These are phyloP conservation scores for Chromobotia macracanthus DNA, from an alignment of 2,797 vertebrate species.

Conservation along the genomic window DNA sequence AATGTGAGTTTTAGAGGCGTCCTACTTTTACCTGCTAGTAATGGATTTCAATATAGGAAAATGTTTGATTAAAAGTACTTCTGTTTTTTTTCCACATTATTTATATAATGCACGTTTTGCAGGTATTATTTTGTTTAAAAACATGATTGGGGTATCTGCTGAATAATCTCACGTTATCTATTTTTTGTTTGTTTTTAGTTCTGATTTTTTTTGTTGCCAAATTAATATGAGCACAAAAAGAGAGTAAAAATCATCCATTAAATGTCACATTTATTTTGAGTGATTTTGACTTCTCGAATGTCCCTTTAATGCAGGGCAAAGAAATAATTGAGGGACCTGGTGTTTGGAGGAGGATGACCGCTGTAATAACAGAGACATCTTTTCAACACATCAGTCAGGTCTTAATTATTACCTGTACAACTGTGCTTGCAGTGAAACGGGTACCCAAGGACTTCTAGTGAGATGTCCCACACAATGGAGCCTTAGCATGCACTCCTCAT, in stretches of 20 bases:
- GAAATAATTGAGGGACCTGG: constrained; percentile 42
- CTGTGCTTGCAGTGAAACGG: constrained; percentile 34
- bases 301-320: constrained; percentile 30
- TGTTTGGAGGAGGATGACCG: constrained; percentile 36
- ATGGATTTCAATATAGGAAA: neutral
- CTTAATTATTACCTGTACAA: constrained; percentile 63
- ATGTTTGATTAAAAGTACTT: neutral
- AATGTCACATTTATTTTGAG: constrained; percentile 23
- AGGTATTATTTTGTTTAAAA: neutral
- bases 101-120: neutral
- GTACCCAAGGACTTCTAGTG: constrained; percentile 36
- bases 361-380: constrained; percentile 57
- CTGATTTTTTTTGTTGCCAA: constrained; percentile 14
- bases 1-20: constrained; percentile 23
- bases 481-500: constrained; percentile 47
- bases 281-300: constrained; percentile 44
- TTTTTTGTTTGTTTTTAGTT: constrained; percentile 10
- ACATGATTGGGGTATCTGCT: neutral
- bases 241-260: constrained; percentile 34
- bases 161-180: neutral
- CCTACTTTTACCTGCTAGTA: neutral
- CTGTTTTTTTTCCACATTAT: neutral
- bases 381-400: constrained; percentile 49
- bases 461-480: constrained; percentile 47
- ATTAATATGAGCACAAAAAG: constrained; percentile 13